Base-by-base conservation (phyloP, 53 echinoderm and acorn worm genomes). In the Paelopatides confundens region DNA sequence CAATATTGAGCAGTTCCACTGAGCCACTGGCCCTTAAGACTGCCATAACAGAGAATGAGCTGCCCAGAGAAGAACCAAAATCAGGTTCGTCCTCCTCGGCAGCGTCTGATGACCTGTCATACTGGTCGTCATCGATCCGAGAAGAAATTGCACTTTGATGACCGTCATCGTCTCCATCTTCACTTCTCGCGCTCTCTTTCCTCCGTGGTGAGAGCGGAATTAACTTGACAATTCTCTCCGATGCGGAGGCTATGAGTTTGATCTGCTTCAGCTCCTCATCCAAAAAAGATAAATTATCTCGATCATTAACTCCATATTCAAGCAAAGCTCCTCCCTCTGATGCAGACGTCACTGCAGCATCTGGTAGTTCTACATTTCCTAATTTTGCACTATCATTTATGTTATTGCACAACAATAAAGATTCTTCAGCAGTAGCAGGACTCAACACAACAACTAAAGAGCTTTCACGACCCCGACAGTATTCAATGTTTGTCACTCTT, bases 1-100 rank as follows among this genome's bases (percentile, higher is more conserved):
- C 82, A 29, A 94, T 88, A 69, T 95, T 94, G 65, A 97, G 83
- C 36, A 97, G 86, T 23, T 89, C 76, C 2, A 97, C 82, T 12
- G 54, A 69, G 27, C 98, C 95, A 51, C 71, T 89, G 76, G 84
- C 62, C 29, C 93, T 93, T 14, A 95, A 87, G 35, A 94, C 92
- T 48, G 95, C 95, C 78, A 94, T 90, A 26, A 79, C 79, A 21
- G 79, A 79, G 27, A 52, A 52, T 18, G 79, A 79, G 26, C 32
- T 79, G 15, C 51, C 79, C 3, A 79, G 18, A 31, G 79, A 53
- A 13, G 84, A 83, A 38, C 65, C 84, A 40, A 38, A 88, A 34
- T 99, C 95, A 21, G 92, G 69, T 78, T 94, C 93, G 66, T 91
- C 84, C 37, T 83, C 84, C 65, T 83, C 84, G 7, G 84, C 84